These are phyloP conservation scores for Ypsolopha sequella DNA, from an alignment of 2,888 invertebrate genomes.

Conservation along the genomic window DNA sequence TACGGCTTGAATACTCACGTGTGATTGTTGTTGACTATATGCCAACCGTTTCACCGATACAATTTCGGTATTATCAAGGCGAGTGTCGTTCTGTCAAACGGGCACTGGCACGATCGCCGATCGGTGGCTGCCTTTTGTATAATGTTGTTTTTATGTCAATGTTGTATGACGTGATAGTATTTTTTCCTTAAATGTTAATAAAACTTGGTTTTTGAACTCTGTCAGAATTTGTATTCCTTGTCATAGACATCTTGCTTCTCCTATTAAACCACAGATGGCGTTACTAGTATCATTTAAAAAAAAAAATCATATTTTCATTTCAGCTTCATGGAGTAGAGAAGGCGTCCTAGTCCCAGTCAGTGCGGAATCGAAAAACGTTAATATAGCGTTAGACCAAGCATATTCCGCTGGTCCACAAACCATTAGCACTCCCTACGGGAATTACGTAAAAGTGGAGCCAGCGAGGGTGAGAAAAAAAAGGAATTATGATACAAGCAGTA, in stretches of 20 bases:
- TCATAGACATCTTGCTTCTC: background rate
- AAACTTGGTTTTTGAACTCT: background rate
- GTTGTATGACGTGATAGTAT: background rate
- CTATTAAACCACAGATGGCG: slow-evolving; percentile 21
- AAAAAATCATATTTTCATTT: slow-evolving; percentile 11
- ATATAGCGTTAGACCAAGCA: slow-evolving; percentile 25
- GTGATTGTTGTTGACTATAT: too few relatives aligned
- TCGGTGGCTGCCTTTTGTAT: too few relatives aligned
- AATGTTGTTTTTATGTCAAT: background rate
- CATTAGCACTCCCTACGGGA: slow-evolving; percentile 51
- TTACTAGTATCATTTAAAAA: slow-evolving; percentile 1
- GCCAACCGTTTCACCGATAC: too few relatives aligned
- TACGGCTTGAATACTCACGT: too few relatives aligned
- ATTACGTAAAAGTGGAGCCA: slow-evolving; percentile 32
- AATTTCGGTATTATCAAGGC: too few relatives aligned
- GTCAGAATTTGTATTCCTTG: background rate
- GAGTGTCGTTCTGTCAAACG: too few relatives aligned
- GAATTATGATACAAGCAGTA: background rate
- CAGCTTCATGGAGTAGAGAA: slow-evolving; percentile 49
- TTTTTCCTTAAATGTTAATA: background rate
- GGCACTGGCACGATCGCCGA: too few relatives aligned
- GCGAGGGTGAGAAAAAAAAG: background rate
- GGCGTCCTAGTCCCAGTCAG: slow-evolving; percentile 14
- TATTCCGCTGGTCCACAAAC: slow-evolving; percentile 43
- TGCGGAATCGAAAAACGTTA: slow-evolving; percentile 22